Evolutionary conservation across 2,888 invertebrate species (phyloP), one percentile per base, ranked within the genome.

Genomic region (Celastrina argiolus): DNA sequence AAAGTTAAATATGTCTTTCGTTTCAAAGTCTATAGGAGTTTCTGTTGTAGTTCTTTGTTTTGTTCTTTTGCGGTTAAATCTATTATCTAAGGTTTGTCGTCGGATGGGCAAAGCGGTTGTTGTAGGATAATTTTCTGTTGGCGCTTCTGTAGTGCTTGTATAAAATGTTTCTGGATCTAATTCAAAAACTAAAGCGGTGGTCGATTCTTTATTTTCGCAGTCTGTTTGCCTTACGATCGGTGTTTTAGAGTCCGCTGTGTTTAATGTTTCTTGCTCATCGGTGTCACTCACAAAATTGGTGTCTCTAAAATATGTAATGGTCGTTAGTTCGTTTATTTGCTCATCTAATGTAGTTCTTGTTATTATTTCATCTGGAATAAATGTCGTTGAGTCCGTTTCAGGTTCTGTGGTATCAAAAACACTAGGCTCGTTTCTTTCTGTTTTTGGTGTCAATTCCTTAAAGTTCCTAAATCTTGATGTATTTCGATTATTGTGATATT

Each of bases 21-120:
- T 75, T 61, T 79, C 69, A 68, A 83, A 79, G 58, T 85, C 83
- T 70, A 78, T 74, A 74, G 90, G 78, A 72, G 88, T 56, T 84
- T 92, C 83, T 18, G 84, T 80, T 64, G 80, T 74, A 72, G 75
- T 78, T 73, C 85, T 91, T 66, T 83, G 82, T 73, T 83, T 85
- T 34, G 84, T 71, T 39, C 86, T 81, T 75, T 87, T 89, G 70
- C 81, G 84, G 76, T 85, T 87, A 34, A 85, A 73, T 71, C 83
- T 81, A 69, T 87, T 84, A 67, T 83, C 83, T 65, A 82, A 82
- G 61, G 84, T 82, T 75, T 85, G 84, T 66, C 80, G 76, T 70
- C 86, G 79, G 71, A 84, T 74, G 69, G 80, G 82, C 28, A 82
- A 76, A 45, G 81, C 73, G 70, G 81, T 78, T 71, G 75, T 80